These are phyloP conservation scores for human DNA, from an alignment of 2,113 vertebrate species.

Conservation along the genomic window DNA sequence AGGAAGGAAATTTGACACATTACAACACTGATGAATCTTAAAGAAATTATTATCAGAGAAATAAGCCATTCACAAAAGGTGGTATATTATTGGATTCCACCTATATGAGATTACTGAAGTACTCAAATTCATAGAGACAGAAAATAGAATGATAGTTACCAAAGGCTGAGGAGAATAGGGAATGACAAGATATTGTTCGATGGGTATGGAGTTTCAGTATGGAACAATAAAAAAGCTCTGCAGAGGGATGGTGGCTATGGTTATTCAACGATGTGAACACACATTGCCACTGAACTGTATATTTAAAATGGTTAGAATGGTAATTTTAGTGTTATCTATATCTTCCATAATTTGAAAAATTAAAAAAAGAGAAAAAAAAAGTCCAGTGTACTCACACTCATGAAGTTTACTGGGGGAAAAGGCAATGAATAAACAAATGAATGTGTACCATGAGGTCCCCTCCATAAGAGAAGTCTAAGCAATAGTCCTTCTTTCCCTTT, in stretches of 20 bases:
- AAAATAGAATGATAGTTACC: not conserved
- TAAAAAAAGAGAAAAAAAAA: not conserved
- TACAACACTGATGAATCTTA: not conserved
- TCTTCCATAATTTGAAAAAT: not conserved
- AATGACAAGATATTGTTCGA: not conserved
- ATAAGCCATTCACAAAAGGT: not conserved
- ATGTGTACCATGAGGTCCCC: accelerated
- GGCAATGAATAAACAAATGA: not conserved
- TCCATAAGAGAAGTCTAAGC: not conserved
- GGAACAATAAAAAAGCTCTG: not conserved
- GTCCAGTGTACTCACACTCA: not conserved
- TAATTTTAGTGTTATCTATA: not conserved
- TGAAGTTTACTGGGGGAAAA: not conserved
- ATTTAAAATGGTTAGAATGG: not conserved
- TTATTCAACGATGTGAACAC: not conserved
- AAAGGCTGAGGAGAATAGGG: not conserved
- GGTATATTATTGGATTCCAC: not conserved
- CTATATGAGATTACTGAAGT: not conserved
- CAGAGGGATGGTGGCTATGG: no score
- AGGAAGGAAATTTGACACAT: not conserved
- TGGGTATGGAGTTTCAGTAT: not conserved
- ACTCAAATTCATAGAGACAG: not conserved
- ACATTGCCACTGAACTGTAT: not conserved
- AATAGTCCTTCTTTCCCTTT: not conserved
- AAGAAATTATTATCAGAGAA: not conserved